Evolutionary conservation across 2,113 vertebrate genomes (phyloP).

Genomic region (cat (Felis catus)): DNA sequence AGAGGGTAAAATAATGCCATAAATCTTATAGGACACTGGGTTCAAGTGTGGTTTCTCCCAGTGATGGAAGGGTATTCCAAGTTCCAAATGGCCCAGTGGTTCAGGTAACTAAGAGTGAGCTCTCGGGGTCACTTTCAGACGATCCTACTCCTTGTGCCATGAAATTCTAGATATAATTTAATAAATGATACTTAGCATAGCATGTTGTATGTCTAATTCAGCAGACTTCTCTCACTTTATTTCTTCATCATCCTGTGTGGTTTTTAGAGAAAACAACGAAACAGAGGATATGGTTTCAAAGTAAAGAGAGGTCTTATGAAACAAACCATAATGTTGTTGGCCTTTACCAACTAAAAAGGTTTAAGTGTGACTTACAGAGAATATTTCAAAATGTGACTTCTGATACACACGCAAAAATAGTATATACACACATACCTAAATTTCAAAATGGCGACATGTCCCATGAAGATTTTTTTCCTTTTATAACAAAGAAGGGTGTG

Average conservation of each 20-base stretch:
- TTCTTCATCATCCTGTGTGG: slow-evolving; percentile 63
- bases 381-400: not conserved
- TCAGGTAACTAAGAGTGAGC: not conserved
- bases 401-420: not conserved
- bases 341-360: not conserved
- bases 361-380: not conserved
- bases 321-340: not conserved
- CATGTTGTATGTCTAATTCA: not conserved
- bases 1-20: not conserved
- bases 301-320: slow-evolving; percentile 28
- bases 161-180: not conserved
- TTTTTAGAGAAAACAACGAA: slow-evolving; percentile 45
- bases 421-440: not conserved
- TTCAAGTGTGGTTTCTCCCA: not conserved
- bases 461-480: not conserved
- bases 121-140: not conserved
- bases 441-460: not conserved
- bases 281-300: slow-evolving; percentile 49
- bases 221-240: not conserved
- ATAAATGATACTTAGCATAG: not conserved
- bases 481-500: not conserved
- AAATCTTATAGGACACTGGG: not conserved
- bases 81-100: not conserved
- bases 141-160: not conserved
- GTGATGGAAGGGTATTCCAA: not conserved